phyloP scores from a whole-genome alignment of 1,140 invertebrate genomes.

The Lepidurus apus region DNA sequence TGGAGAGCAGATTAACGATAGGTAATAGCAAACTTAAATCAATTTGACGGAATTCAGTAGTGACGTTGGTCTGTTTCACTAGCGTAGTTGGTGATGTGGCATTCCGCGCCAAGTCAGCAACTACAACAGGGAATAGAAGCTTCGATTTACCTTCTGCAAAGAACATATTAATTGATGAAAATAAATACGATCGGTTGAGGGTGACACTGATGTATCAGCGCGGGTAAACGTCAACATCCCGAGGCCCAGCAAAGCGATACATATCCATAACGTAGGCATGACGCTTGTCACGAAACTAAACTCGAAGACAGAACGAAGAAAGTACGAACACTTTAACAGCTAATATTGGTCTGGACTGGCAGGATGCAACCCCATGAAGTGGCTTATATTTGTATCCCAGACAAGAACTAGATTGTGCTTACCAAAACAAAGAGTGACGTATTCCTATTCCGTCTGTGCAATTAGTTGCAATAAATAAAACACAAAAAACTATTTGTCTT shows the following conservation, averaged over 20 bases:
- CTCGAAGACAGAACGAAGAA: too few species aligned
- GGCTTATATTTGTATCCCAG: too few species aligned
- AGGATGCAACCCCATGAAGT: too few species aligned
- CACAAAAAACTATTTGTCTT: too few species aligned
- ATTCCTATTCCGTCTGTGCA: too few species aligned
- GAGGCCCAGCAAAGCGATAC: not conserved
- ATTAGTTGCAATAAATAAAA: too few species aligned
- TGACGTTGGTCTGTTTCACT: not conserved
- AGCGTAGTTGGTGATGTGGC: not conserved
- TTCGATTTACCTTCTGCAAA: not conserved
- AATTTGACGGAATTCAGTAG: not conserved
- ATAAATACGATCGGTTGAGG: not conserved
- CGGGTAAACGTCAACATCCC: not conserved
- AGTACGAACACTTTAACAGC: not conserved
- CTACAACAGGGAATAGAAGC: not conserved
- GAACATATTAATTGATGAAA: not conserved
- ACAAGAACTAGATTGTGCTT: too few species aligned
- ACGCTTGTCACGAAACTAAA: not conserved
- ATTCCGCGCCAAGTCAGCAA: not conserved
- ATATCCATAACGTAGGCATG: not conserved
- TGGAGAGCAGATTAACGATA: not conserved
- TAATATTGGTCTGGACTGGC: not conserved
- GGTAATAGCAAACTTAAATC: not conserved
- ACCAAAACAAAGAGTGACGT: too few species aligned
- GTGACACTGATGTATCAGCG: not conserved